Base-by-base conservation (phyloP, 1,140 invertebrate species). In the Drosophila baimaii region DNA sequence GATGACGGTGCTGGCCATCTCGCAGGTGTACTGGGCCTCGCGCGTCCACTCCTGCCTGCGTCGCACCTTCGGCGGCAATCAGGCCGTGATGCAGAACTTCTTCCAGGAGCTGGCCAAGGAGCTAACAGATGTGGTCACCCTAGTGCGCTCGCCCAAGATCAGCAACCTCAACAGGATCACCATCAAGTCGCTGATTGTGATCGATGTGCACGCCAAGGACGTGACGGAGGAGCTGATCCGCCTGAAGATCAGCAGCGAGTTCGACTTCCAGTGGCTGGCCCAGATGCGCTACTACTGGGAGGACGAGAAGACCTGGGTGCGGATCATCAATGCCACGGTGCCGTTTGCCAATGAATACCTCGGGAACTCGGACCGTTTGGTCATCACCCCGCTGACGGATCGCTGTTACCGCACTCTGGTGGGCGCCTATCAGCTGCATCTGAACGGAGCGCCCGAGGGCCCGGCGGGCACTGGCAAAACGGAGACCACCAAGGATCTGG, bases 211-310 rank as follows among this genome's bases (percentile, higher is more conserved):
- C 82, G 96, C 97, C 2, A 95, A 97, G 92, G 97, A 99, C 92
- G 96, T 98, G 1, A 95, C 97, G 13, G 93, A 95, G 65, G 94
- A 96, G 29, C 92, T 99, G 23, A 93, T 96, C 13, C 93, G 94
- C 8, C 94, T 96, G 61, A 94, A 95, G 49, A 95, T 97, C 5
- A 93, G 91, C 52, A 93, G 93, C 80, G 96, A 96, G 65, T 95
- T 94, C 29, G 97, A 98, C 92, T 99, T 98, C 91, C 95, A 97
- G 82, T 99, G 98, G 98, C 92, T 98, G 27, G 94, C 97, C 19
- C 97, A 99, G 89, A 93, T 98, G 47, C 94, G 97, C 66, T 98
- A 98, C 92, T 99, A 99, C 91, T 97, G 96, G 95, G 95, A 97
- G 84, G 95, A 97, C 29, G 94, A 96, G 25, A 93, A 95, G 71